phyloP scores from a whole-genome alignment of 2,797 vertebrate genomes.

The Manis pentadactyla region DNA sequence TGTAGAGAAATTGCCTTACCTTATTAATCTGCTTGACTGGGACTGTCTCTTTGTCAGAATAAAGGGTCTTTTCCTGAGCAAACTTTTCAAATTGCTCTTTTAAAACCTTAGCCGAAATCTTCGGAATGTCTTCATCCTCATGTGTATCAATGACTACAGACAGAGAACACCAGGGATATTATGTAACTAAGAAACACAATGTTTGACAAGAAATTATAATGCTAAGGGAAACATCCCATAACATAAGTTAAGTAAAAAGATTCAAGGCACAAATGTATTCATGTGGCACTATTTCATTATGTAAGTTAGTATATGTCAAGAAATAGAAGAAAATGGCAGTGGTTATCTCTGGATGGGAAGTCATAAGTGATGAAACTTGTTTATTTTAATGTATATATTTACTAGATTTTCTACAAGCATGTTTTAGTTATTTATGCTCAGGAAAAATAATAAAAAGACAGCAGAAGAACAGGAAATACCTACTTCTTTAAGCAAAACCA shows the following conservation, averaged over 20 bases:
- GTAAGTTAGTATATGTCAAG: neutral
- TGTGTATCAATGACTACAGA: constrained; percentile 87
- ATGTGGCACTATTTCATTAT: neutral
- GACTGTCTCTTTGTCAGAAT: constrained; percentile 78
- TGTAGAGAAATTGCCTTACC: constrained; percentile 87
- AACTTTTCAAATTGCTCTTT: constrained; percentile 95
- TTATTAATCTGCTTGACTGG: constrained; percentile 93
- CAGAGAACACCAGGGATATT: constrained; percentile 50
- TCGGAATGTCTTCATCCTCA: constrained; percentile 92
- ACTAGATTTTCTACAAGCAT: neutral
- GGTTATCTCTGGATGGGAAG: neutral
- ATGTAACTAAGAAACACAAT: constrained; percentile 41
- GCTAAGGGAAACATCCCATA: neutral
- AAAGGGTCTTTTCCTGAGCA: constrained; percentile 87
- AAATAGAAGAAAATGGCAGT: neutral
- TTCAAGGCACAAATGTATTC: neutral
- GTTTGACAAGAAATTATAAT: constrained; percentile 41
- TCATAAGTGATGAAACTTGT: neutral
- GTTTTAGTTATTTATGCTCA: neutral
- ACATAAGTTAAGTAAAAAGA: neutral
- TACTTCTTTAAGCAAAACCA: constrained; percentile 17
- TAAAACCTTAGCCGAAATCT: constrained; percentile 94
- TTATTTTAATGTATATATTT: constrained; percentile 52
- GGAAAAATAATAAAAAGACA: neutral
- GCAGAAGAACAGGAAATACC: neutral